Percentiles rank a stretch among this genome's conserved stretches.
These are phyloP conservation scores for Meleagris gallopavo DNA, from an alignment of 2,113 vertebrate genomes.

Conservation along the genomic window DNA sequence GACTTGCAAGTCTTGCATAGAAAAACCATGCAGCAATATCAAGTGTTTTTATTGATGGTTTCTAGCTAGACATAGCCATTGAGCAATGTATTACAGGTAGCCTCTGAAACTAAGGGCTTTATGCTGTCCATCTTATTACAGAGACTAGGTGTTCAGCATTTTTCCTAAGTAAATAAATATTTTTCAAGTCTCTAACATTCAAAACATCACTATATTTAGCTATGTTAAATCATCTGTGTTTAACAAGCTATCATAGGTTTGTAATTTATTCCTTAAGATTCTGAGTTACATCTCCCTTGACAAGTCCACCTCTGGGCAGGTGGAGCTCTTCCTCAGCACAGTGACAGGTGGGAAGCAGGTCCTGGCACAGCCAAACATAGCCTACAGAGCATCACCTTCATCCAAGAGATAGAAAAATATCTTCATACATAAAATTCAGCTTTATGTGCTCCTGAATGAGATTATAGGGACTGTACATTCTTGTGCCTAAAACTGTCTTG, in stretches of 20 bases:
- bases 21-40: neutral
- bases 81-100: neutral
- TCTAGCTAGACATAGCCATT: neutral
- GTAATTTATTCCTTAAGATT: neutral
- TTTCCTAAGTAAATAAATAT: neutral
- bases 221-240: neutral
- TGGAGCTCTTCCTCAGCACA: neutral
- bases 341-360: accelerated
- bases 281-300: neutral
- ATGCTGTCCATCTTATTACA: accelerated
- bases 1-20: slow-evolving; percentile 15
- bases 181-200: neutral
- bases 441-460: accelerated
- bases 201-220: neutral
- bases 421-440: neutral
- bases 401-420: neutral
- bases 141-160: neutral
- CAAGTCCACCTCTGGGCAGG: accelerated
- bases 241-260: neutral
- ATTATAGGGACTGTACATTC: neutral
- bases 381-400: accelerated
- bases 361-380: accelerated
- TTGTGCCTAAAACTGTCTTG: neutral
- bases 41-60: neutral
- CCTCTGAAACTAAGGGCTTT: neutral